These are phyloP conservation scores for Aporophyla nigra DNA, from an alignment of 2,888 invertebrate genomes.

Conservation along the genomic window DNA sequence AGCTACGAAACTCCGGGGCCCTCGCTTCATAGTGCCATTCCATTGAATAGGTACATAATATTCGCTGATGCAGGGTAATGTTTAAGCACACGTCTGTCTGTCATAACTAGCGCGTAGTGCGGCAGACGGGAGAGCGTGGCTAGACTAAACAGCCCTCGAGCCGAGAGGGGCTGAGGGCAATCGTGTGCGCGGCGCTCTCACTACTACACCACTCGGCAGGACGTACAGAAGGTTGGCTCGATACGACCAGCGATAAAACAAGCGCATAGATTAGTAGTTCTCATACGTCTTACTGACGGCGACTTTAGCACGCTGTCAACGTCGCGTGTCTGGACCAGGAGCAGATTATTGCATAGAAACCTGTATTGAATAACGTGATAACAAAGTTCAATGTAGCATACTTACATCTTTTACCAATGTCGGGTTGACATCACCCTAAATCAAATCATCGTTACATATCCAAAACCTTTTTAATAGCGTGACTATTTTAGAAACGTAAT, in stretches of 20 bases:
- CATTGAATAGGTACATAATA: conserved; percentile 9
- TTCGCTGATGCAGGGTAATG: conserved; percentile 23
- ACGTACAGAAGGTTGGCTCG: neutral
- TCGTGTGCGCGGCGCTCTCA: neutral
- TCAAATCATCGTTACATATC: too few species aligned
- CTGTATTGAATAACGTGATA: neutral
- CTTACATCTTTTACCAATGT: neutral
- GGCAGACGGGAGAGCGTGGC: conserved; percentile 35
- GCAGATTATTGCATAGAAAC: neutral
- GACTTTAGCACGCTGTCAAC: neutral
- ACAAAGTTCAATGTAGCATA: too few species aligned
- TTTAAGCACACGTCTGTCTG: conserved; percentile 13
- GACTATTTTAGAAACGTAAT: neutral
- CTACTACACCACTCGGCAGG: neutral
- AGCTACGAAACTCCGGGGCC: neutral
- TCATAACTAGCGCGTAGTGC: neutral
- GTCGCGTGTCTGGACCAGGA: neutral
- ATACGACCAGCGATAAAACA: neutral
- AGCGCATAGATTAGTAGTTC: neutral
- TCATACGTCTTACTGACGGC: neutral
- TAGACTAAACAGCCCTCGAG: conserved; percentile 37
- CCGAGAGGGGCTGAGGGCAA: conserved; percentile 36
- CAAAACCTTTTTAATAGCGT: neutral
- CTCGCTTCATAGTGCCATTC: neutral
- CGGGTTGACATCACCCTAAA: neutral